Base-by-base conservation (phyloP, 2,113 vertebrate species). In the Lycaon pictus region DNA sequence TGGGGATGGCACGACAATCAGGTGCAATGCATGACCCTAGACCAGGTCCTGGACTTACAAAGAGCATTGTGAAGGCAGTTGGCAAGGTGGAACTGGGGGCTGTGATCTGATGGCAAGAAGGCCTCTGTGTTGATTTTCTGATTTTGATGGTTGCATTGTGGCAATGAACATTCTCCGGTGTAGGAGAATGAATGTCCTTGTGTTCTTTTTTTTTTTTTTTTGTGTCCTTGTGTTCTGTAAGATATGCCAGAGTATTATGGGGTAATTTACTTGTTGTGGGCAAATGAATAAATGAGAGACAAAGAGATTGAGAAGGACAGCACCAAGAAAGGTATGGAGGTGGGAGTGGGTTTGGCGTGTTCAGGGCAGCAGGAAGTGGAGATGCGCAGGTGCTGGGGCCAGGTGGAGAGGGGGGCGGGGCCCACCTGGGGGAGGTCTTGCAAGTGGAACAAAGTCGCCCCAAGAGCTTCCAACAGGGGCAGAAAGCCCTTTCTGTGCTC, bases 61-160 rank as follows among this genome's bases (percentile, higher is more conserved):
- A 35, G 77, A 69, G 37, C 69, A 25, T 51, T 1, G 1, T 3
- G 9, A 53, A 60, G 9, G 89, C 88, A 53, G 0, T n/a, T 62
- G 20, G 69, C 83, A 11, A 48, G 58, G 6, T 4, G 27, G 29
- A 71, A 71, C 15, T 4, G 11, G 84, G 60, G 58, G 43, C 69
- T 56, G 89, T 27, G 89, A 6, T 32, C 22, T 29, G 22, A 12
- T 0, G 22, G 77, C 7, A 4, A 27, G 6, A 3, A 0, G 0
- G 60, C 32, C 1, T 77, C 83, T 0, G 0, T 3, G 53, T 29
- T 16, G 7, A 13, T 29, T 48, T 63, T 84, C 93, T 84, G 37
- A 11, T 19, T 72, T 69, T 29, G 69, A 13, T 51, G 48, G 23
- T 60, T 22, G 29, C 48, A 0, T 25, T n/a, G 56, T 37, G 48